Evolutionary conservation across 2,888 invertebrate genomes (phyloP).

Genomic region (Noctuana brunneofusca): DNA sequence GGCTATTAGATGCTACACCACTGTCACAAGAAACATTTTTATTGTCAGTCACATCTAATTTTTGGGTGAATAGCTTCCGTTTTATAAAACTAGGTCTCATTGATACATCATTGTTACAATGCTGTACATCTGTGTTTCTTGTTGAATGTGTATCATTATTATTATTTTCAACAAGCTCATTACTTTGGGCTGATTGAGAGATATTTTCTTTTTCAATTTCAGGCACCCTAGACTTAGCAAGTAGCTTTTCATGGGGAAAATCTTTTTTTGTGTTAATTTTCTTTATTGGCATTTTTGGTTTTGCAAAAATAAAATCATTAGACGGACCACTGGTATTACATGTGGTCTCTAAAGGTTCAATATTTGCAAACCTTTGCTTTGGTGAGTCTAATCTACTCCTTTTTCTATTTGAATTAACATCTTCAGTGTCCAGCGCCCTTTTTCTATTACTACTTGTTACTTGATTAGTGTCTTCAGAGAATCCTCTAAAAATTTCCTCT

Average conservation of each 20-base stretch:
- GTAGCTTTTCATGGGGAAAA: slow-evolving; percentile 28
- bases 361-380: slow-evolving; percentile 2
- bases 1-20: slow-evolving; percentile 51
- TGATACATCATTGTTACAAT: slow-evolving; percentile 44
- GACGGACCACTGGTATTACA: slow-evolving; percentile 25
- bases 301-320: slow-evolving; percentile 59
- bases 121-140: slow-evolving; percentile 6
- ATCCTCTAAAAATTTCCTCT: slow-evolving; percentile 29
- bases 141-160: slow-evolving; percentile 2
- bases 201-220: slow-evolving; percentile 7
- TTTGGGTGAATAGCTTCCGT: slow-evolving; percentile 72
- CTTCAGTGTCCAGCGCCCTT: slow-evolving; percentile 32
- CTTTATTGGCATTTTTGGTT: slow-evolving; percentile 55
- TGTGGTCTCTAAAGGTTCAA: not conserved
- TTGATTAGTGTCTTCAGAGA: slow-evolving; percentile 1
- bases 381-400: slow-evolving; percentile 43
- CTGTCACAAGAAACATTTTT: slow-evolving; percentile 54
- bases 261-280: slow-evolving; percentile 45
- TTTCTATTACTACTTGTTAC: slow-evolving; percentile 42
- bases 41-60: slow-evolving; percentile 62
- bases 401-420: slow-evolving; percentile 45
- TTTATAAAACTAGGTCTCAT: slow-evolving; percentile 73
- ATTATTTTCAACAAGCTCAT: not conserved
- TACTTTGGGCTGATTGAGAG: not conserved
- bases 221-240: slow-evolving; percentile 10